These are phyloP conservation scores for Petrocephalus microphthalmus DNA, from an alignment of 2,113 vertebrate species.

Conservation along the genomic window DNA sequence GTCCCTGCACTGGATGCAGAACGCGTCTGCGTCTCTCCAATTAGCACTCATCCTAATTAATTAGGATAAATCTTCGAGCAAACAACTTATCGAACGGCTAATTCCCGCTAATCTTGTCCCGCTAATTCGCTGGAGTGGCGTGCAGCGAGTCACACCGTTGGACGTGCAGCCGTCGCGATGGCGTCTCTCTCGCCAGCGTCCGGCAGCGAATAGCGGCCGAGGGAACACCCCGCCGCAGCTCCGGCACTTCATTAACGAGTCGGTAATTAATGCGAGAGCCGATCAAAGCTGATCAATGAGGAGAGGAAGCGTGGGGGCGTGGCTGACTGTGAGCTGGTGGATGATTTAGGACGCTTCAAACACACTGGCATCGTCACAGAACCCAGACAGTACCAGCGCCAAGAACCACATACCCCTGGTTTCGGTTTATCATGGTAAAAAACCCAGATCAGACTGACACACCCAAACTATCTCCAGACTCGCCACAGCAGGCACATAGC, in stretches of 20 bases:
- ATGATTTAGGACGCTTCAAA: not conserved
- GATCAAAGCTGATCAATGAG: not conserved
- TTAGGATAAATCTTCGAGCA: not conserved
- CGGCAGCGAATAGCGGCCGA: not conserved
- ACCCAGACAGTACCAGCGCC: not conserved
- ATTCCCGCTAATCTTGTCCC: constrained; percentile 18
- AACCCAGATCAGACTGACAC: not conserved
- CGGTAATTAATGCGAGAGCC: not conserved
- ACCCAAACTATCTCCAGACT: not conserved
- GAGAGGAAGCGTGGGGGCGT: not conserved
- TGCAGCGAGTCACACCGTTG: not conserved
- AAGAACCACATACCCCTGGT: not conserved
- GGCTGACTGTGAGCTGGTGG: not conserved
- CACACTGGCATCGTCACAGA: not conserved
- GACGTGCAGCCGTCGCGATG: not conserved
- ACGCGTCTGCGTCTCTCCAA: not conserved
- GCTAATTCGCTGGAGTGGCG: not conserved
- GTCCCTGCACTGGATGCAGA: not conserved
- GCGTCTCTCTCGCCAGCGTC: not conserved
- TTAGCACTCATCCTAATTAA: constrained; percentile 11
- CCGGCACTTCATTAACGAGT: not conserved
- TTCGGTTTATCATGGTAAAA: not conserved
- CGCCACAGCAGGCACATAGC: not conserved
- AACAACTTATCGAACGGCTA: constrained; percentile 12
- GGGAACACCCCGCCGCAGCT: not conserved